phyloP scores from a whole-genome alignment of 2,888 invertebrate species.

The Abrostola tripartita region DNA sequence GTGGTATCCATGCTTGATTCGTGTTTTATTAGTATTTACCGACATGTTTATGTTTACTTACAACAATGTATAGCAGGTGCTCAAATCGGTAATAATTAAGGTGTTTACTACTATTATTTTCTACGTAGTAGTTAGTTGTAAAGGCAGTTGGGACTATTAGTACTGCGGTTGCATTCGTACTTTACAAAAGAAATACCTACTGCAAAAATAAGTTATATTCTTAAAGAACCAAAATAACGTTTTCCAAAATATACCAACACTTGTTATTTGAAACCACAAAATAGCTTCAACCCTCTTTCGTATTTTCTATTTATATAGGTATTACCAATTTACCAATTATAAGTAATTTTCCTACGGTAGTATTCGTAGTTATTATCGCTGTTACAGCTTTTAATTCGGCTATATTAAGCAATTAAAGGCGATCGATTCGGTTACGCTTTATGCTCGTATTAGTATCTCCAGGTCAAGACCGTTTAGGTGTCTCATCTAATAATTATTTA shows the following conservation, averaged over 20 bases:
- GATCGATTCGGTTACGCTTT: conserved; percentile 12
- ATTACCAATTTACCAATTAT: no score
- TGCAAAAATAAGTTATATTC: no score
- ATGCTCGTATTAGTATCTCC: conserved; percentile 14
- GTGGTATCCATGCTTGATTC: conserved; percentile 7
- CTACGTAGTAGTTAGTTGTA: not conserved
- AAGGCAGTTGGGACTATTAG: no score
- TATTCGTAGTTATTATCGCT: not conserved
- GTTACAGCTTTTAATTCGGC: not conserved
- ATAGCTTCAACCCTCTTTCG: no score
- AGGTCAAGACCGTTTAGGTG: conserved; percentile 45
- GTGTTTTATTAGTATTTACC: conserved; percentile 9
- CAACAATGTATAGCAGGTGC: not conserved
- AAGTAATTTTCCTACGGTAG: no score
- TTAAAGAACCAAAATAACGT: no score
- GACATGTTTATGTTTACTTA: not conserved
- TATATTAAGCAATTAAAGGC: conserved; percentile 26
- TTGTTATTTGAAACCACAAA: no score
- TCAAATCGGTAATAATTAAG: not conserved
- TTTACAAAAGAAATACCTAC: no score
- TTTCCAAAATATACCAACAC: no score
- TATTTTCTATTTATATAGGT: no score
- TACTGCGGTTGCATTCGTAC: no score
- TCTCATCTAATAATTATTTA: no score
- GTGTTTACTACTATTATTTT: not conserved